A percentile compares a stretch with the other conserved stretches of the same genome.
These are phyloP conservation scores for Drosophila athabasca DNA, from an alignment of 1,140 invertebrate genomes.

Conservation along the genomic window DNA sequence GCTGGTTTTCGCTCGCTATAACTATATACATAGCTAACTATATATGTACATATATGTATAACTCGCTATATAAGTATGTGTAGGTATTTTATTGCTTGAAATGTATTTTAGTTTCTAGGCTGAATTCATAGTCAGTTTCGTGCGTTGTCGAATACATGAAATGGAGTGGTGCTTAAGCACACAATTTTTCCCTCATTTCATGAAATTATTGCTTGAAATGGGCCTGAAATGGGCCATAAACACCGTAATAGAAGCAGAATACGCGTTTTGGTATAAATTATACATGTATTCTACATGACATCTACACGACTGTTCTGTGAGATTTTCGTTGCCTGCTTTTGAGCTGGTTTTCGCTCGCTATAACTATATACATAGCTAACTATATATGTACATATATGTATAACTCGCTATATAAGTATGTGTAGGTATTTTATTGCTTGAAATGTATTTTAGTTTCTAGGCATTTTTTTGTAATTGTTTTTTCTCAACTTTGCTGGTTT, in stretches of 20 bases:
- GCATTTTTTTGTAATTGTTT: constrained; percentile 62
- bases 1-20: constrained; percentile 52
- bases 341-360: constrained; percentile 50
- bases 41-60: too few species aligned
- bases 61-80: constrained; percentile 37
- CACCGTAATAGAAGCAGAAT: too few species aligned
- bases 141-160: too few species aligned
- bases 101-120: constrained; percentile 62
- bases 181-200: too few species aligned
- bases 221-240: too few species aligned
- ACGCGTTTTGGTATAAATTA: too few species aligned
- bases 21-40: not conserved
- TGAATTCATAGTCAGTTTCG: too few species aligned
- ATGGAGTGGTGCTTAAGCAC: too few species aligned
- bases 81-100: constrained; percentile 71
- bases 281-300: constrained; percentile 19
- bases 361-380: constrained; percentile 3
- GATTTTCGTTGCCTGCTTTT: constrained; percentile 37
- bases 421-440: constrained; percentile 71
- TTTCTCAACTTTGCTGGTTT: constrained; percentile 49
- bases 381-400: too few species aligned
- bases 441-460: constrained; percentile 61
- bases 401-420: constrained; percentile 32
- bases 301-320: not conserved
- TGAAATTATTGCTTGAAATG: too few species aligned